Percentiles rank a stretch among this genome's conserved stretches.
phyloP scores from a whole-genome alignment of 2,113 vertebrate species.

The Colossoma macropomum region DNA sequence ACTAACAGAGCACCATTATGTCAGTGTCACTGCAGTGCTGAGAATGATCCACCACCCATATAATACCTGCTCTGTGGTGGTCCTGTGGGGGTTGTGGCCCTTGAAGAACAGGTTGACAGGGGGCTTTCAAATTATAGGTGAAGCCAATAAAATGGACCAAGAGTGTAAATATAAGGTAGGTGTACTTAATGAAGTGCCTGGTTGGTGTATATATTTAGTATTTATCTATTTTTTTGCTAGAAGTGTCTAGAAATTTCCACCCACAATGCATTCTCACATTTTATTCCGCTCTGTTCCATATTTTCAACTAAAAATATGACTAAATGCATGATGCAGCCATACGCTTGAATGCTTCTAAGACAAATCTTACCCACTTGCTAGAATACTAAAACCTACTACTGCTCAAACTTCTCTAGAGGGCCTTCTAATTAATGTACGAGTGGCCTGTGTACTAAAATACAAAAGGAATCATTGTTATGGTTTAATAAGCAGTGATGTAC shows the following conservation, averaged over 20 bases:
- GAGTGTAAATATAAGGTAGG: too few relatives aligned
- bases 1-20: too few relatives aligned
- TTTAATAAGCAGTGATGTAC: neutral
- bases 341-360: neutral
- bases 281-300: neutral
- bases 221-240: too few relatives aligned
- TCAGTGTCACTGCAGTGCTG: too few relatives aligned
- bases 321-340: neutral
- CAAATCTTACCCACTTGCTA: neutral
- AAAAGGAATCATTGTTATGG: neutral
- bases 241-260: neutral
- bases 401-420: neutral
- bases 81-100: too few relatives aligned
- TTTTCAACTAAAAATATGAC: neutral
- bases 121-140: too few relatives aligned
- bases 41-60: too few relatives aligned
- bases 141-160: too few relatives aligned
- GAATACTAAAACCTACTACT: neutral
- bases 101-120: too few relatives aligned
- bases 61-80: too few relatives aligned
- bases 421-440: neutral
- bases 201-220: too few relatives aligned
- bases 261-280: neutral
- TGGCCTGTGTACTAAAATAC: conserved; percentile 2
- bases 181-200: too few relatives aligned